phyloP scores from a whole-genome alignment of 1,140 invertebrate species.

The Apis cerana region DNA sequence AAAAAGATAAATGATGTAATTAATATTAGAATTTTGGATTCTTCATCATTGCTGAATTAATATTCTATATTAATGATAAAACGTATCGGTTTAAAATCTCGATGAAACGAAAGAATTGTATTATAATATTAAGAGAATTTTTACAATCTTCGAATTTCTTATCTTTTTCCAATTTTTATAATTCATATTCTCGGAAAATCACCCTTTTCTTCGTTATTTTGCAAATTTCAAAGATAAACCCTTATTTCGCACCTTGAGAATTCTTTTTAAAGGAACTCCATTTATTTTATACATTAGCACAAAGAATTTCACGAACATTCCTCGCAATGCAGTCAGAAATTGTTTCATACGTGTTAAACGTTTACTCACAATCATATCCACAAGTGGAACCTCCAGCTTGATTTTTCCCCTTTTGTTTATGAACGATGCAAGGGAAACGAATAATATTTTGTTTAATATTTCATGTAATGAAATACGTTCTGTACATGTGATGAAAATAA shows the following conservation, averaged over 20 bases:
- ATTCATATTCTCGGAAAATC: neutral
- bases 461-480: neutral
- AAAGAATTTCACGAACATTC: neutral
- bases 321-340: neutral
- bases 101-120: too few relatives aligned
- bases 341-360: conserved; percentile 50
- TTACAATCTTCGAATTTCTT: neutral
- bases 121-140: neutral
- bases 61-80: too few relatives aligned
- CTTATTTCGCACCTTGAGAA: neutral
- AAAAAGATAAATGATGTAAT: neutral
- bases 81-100: too few relatives aligned
- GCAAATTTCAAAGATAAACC: neutral
- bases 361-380: neutral
- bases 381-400: neutral
- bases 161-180: neutral
- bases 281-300: neutral
- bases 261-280: neutral
- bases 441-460: neutral
- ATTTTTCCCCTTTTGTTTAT: neutral
- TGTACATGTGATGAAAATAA: neutral
- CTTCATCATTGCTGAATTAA: neutral
- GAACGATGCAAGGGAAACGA: neutral
- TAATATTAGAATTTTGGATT: neutral
- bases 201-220: neutral